Evolutionary conservation across 2,888 invertebrate species (phyloP).

Genomic region (Miltochrista miniata): DNA sequence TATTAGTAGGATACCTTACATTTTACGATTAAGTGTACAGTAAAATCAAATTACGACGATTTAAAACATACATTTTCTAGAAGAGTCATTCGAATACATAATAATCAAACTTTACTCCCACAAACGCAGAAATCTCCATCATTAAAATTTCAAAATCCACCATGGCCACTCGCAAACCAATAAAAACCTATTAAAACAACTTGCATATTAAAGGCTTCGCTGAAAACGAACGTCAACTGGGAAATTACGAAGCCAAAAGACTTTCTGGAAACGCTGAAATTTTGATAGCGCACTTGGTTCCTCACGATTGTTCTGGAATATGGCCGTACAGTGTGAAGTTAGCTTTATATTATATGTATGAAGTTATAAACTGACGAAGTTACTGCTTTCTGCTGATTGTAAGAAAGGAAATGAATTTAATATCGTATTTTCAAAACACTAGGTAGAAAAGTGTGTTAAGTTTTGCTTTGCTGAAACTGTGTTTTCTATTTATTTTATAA

Average conservation of each 20-base stretch:
- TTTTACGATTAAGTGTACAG: too few relatives aligned
- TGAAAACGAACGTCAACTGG: constrained; percentile 34
- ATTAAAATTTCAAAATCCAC: constrained; percentile 15
- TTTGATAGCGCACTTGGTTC: constrained; percentile 28
- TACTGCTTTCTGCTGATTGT: constrained; percentile 24
- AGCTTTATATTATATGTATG: constrained; percentile 26
- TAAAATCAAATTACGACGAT: too few relatives aligned
- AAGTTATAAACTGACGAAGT: constrained; percentile 23
- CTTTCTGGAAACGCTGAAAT: constrained; percentile 32
- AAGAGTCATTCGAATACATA: not conserved
- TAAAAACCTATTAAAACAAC: constrained; percentile 18
- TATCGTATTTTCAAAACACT: constrained; percentile 1
- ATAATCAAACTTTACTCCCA: constrained; percentile 9
- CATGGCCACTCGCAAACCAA: constrained; percentile 8
- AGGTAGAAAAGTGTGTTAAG: not conserved
- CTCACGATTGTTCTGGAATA: constrained; percentile 5
- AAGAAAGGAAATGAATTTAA: constrained; percentile 30
- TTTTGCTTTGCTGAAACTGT: not conserved
- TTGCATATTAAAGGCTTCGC: constrained; percentile 16
- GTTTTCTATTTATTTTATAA: constrained; percentile 6
- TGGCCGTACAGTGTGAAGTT: constrained; percentile 1
- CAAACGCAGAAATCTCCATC: not conserved
- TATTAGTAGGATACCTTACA: too few relatives aligned
- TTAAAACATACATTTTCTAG: not conserved
- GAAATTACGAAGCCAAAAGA: constrained; percentile 30